Base-by-base conservation (phyloP, 2,888 invertebrate genomes). In the Oscheius sp. region DNA sequence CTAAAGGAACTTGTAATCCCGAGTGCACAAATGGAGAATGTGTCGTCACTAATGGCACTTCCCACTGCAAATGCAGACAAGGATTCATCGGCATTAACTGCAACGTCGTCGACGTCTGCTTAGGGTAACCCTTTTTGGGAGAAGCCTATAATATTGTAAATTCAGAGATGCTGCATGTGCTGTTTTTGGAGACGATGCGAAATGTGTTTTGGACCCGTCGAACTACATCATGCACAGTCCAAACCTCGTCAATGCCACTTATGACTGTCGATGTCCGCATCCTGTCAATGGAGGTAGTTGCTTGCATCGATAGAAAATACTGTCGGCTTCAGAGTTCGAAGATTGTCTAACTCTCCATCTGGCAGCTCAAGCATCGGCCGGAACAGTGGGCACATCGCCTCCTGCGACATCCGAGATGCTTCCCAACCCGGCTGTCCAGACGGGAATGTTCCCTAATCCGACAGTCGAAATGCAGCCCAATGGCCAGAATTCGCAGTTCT, bases 21-120 rank as follows among this genome's bases (percentile, higher is more conserved):
- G 76, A 75, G 59, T 83, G 83, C 64, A 71, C 78, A 6, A 83
- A 83, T 46, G 83, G 83, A 27, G 76, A 81, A 69, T 76, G 79
- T 72, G 71, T 83, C 25, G 77, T 77, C 35, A 70, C 75, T 27
- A 69, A 73, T 49, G 76, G 79, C 59, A 70, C 72, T 53, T 63
- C 77, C 23, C 64, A 72, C 63, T 81, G 81, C 69, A 74, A 78
- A 56, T 86, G 86, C 68, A 75, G 81, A 25, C 81, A 84, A 66
- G 86, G 86, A 49, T 86, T 87, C 77, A 81, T 83, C 55, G 86
- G 86, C 25, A 74, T 77, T 70, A 87, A 86, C 73, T 86, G 86
- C 76, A 87, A 87, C 69, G 79, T 85, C 52, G 77, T 83, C 41
- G 86, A 86, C 77, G 79, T 83, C 29, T 86, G 86, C 73, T 73